A percentile compares a stretch with the other conserved stretches of the same genome.
Evolutionary conservation across 1,140 invertebrate genomes (phyloP).

Genomic region (Pogonognathellus flavescens): DNA sequence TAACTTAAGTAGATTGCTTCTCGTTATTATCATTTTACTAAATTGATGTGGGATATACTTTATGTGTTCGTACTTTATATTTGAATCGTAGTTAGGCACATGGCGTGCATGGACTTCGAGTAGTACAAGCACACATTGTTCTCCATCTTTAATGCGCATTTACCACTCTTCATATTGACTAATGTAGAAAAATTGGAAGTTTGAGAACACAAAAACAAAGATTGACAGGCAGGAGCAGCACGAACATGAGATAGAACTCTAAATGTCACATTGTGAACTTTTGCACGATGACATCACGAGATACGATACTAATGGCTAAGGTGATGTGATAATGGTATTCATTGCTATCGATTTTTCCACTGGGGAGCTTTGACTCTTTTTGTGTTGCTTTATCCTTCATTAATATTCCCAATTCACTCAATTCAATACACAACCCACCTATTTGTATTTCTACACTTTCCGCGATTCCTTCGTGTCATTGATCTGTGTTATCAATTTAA

Average conservation of each 20-base stretch:
- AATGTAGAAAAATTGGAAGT: no score
- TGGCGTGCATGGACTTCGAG: no score
- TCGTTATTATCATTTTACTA: not conserved
- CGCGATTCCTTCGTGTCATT: no score
- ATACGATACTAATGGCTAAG: conserved; percentile 22
- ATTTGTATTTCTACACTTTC: no score
- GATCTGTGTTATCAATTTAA: not conserved
- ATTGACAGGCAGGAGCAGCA: no score
- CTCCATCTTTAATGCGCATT: no score
- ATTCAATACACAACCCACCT: not conserved
- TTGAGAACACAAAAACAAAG: no score
- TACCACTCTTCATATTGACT: no score
- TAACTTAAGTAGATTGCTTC: not conserved
- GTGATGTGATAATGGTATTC: conserved; percentile 50
- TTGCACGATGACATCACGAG: conserved; percentile 45
- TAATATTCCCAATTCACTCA: conserved; percentile 9
- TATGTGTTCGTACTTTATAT: no score
- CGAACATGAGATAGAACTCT: not conserved
- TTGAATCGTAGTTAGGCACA: no score
- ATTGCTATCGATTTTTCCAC: conserved; percentile 50
- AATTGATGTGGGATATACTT: not conserved
- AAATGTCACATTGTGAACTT: conserved; percentile 41
- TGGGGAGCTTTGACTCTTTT: not conserved
- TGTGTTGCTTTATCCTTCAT: conserved; percentile 21
- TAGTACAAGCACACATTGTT: no score